phyloP scores from a whole-genome alignment of 2,888 invertebrate species.

The Conistra vaccinii region DNA sequence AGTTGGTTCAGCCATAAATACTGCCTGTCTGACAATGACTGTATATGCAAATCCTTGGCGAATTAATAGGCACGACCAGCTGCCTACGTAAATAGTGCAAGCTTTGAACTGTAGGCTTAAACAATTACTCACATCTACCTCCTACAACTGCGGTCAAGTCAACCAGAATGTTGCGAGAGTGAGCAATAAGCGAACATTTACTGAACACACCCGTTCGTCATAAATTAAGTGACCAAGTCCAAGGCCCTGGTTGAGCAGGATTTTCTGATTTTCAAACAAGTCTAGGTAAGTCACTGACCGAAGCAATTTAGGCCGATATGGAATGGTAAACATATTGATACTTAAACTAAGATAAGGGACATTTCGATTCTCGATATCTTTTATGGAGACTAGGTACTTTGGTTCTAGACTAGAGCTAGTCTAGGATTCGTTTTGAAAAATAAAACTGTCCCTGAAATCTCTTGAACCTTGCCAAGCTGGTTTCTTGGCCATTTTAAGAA shows the following conservation, averaged over 20 bases:
- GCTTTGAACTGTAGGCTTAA: conserved; percentile 31
- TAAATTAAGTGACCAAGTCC: conserved; percentile 31
- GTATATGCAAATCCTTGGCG: conserved; percentile 56
- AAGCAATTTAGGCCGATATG: not conserved
- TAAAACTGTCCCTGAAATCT: not conserved
- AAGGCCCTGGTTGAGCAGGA: not conserved
- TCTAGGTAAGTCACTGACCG: not conserved
- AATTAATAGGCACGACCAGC: conserved; percentile 45
- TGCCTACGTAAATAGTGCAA: conserved; percentile 50
- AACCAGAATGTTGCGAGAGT: conserved; percentile 43
- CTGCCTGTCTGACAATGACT: conserved; percentile 28
- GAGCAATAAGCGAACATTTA: conserved; percentile 22
- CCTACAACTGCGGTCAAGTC: conserved; percentile 53
- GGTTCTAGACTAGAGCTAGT: too few species aligned
- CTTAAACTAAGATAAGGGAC: not conserved
- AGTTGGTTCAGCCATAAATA: conserved; percentile 36
- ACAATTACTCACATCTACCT: conserved; percentile 61
- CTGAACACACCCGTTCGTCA: conserved; percentile 21
- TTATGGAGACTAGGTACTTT: too few species aligned
- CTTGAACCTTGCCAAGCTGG: not conserved
- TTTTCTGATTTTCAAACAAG: not conserved
- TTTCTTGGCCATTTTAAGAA: not conserved
- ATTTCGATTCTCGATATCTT: too few species aligned
- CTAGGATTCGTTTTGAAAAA: too few species aligned
- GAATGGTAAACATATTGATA: not conserved